phyloP scores from a whole-genome alignment of 2,888 invertebrate genomes.

The Orchestes rusci region DNA sequence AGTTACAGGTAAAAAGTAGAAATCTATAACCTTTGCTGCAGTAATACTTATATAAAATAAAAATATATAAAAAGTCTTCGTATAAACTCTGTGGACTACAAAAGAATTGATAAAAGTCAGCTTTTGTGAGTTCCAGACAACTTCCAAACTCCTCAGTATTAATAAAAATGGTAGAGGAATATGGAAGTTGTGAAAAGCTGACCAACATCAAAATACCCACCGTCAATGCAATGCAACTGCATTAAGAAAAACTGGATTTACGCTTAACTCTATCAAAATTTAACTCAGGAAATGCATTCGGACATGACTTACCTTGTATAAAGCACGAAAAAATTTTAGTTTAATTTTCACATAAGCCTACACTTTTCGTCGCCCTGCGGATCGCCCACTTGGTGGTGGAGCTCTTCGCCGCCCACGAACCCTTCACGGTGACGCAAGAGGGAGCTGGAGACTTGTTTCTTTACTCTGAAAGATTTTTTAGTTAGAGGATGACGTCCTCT shows the following conservation, averaged over 20 bases:
- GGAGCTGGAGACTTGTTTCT: slow-evolving; percentile 47
- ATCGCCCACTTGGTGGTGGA: slow-evolving; percentile 49
- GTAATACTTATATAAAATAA: slow-evolving; percentile 13
- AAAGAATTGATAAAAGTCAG: too few relatives aligned
- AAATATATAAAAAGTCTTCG: slow-evolving; percentile 13
- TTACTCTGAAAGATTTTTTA: slow-evolving; percentile 31
- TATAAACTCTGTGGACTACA: neutral
- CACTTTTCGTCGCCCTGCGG: slow-evolving; percentile 52
- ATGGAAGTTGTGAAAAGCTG: too few relatives aligned
- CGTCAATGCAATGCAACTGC: too few relatives aligned
- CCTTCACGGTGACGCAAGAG: slow-evolving; percentile 48
- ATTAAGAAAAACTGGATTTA: too few relatives aligned
- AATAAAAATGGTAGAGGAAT: too few relatives aligned
- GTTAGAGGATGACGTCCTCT: too few relatives aligned
- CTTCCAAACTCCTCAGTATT: too few relatives aligned
- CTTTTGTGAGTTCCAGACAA: too few relatives aligned
- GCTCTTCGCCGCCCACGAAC: slow-evolving; percentile 44
- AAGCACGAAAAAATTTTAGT: too few relatives aligned
- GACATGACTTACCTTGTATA: too few relatives aligned
- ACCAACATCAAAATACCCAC: too few relatives aligned
- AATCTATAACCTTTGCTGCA: slow-evolving; percentile 4
- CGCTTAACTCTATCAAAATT: too few relatives aligned
- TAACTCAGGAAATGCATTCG: neutral
- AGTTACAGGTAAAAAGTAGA: slow-evolving; percentile 7
- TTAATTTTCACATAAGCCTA: slow-evolving; percentile 50